A percentile compares a stretch with the other conserved stretches of the same genome.
These are phyloP conservation scores for Cyanoramphus novaezelandiae DNA, from an alignment of 2,113 vertebrate species.

Conservation along the genomic window DNA sequence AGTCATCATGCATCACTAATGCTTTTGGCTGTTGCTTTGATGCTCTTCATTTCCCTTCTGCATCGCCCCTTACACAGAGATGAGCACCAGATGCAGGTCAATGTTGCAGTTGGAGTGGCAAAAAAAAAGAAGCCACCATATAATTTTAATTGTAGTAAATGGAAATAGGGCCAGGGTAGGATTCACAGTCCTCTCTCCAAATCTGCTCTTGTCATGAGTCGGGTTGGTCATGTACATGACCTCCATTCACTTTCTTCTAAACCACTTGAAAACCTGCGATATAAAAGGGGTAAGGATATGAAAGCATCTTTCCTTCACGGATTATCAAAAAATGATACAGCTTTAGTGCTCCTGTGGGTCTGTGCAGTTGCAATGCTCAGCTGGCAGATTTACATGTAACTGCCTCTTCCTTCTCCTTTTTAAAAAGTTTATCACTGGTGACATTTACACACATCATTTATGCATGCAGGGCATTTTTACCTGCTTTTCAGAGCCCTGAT, in stretches of 20 bases:
- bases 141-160: constrained; percentile 14
- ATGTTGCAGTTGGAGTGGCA: neutral
- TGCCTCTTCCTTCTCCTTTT: constrained; percentile 23
- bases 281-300: neutral
- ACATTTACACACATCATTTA: constrained; percentile 66
- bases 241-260: neutral
- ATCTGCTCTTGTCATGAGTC: neutral
- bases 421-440: constrained; percentile 27
- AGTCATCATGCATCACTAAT: neutral
- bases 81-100: neutral
- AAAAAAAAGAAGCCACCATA: neutral
- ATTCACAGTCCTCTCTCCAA: neutral
- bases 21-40: neutral
- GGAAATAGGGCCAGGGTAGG: neutral
- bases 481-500: constrained; percentile 63
- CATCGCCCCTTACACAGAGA: neutral
- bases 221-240: neutral
- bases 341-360: neutral
- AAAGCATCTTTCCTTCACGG: neutral
- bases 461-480: constrained; percentile 65
- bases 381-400: constrained; percentile 45
- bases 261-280: neutral
- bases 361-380: neutral
- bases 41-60: neutral
- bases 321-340: neutral